Evolutionary conservation across 2,888 invertebrate genomes (phyloP).

Genomic region (Halictus quadricinctus): DNA sequence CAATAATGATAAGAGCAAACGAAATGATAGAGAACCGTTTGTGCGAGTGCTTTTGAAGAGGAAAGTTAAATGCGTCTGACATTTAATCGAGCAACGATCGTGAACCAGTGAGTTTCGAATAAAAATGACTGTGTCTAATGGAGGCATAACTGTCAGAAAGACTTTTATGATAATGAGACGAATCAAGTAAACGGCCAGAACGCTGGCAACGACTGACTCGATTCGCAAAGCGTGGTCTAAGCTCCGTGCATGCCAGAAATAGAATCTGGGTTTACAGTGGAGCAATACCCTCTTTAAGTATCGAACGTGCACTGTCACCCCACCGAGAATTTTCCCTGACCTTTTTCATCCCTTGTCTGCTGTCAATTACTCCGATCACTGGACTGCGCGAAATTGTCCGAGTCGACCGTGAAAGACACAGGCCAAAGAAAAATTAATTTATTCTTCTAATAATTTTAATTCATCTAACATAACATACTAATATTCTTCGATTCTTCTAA

Average conservation of each 20-base stretch:
- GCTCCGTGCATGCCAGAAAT: constrained; percentile 61
- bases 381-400: background rate
- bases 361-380: background rate
- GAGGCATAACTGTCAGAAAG: background rate
- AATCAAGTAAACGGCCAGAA: constrained; percentile 24
- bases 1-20: background rate
- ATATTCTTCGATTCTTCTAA: no score
- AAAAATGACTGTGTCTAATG: background rate
- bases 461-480: no score
- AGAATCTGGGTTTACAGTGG: constrained; percentile 69
- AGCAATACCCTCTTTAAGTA: constrained; percentile 69
- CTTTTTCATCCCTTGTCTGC: background rate
- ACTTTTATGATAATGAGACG: constrained; percentile 27
- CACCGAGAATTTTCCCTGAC: constrained; percentile 6
- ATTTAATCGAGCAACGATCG: background rate
- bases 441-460: background rate
- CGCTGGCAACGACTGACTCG: background rate
- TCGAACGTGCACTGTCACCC: constrained; percentile 53
- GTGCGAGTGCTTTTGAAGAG: background rate
- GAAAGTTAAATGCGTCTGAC: background rate
- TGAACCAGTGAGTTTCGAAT: background rate
- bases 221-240: constrained; percentile 32
- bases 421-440: background rate
- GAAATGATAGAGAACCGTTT: background rate
- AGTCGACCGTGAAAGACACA: background rate